Evolutionary conservation across 37 sponge, comb jelly and placozoan species (phyloP).

Genomic region (Geodia barretti): DNA sequence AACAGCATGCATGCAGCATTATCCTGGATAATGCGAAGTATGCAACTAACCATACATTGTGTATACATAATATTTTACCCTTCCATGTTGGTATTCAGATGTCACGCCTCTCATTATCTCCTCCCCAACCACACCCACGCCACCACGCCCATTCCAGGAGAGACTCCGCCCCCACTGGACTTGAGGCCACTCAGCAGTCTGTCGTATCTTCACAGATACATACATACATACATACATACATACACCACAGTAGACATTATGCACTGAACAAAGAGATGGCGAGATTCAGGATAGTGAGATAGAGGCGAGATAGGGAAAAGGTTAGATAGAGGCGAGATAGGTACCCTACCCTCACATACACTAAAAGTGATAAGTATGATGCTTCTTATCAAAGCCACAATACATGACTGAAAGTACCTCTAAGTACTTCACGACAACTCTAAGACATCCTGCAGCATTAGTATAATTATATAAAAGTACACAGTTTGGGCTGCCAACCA

Average conservation of each 20-base stretch:
- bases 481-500: too few species aligned
- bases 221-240: slow-evolving; percentile 8
- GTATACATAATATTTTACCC: slow-evolving; percentile 1
- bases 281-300: too few species aligned
- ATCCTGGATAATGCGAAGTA: not conserved
- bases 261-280: too few species aligned
- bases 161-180: not conserved
- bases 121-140: slow-evolving; percentile 34
- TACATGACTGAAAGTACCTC: too few species aligned
- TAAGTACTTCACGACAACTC: too few species aligned
- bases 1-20: not conserved
- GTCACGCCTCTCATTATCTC: slow-evolving; percentile 7
- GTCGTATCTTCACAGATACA: slow-evolving; percentile 20
- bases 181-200: slow-evolving; percentile 1
- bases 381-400: too few species aligned
- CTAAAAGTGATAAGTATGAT: too few species aligned
- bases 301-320: not conserved
- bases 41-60: not conserved
- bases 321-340: not conserved
- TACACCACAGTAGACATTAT: too few species aligned
- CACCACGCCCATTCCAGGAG: slow-evolving; percentile 35
- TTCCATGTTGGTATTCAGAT: not conserved
- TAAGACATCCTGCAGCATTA: too few species aligned
- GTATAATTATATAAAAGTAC: too few species aligned
- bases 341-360: not conserved